Percentiles rank a stretch among this genome's conserved stretches.
Evolutionary conservation across 2,113 vertebrate genomes (phyloP).

Genomic region (Dascyllus trimaculatus): DNA sequence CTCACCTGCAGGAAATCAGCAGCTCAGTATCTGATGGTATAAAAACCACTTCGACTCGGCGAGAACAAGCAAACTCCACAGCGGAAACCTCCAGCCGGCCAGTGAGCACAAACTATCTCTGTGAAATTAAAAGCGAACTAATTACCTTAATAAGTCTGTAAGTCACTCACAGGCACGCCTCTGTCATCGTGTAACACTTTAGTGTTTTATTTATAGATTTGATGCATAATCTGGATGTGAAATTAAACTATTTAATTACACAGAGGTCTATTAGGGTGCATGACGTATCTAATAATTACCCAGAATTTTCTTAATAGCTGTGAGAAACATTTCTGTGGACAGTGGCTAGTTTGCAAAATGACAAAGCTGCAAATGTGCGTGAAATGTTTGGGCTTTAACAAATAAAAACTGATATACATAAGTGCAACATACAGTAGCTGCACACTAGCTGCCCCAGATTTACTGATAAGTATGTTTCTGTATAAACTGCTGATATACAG

Average conservation of each 20-base stretch:
- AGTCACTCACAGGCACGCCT: not conserved
- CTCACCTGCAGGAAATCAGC: not conserved
- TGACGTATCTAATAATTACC: conserved; percentile 32
- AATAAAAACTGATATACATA: no score
- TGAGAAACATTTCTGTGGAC: conserved; percentile 7
- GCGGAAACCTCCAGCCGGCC: not conserved
- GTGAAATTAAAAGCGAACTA: not conserved
- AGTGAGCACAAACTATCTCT: not conserved
- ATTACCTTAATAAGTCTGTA: not conserved
- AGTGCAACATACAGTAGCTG: no score
- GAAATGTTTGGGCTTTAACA: no score
- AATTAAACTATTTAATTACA: conserved; percentile 39
- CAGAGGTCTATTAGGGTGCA: conserved; percentile 21
- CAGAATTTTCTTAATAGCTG: conserved; percentile 27
- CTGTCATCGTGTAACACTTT: not conserved
- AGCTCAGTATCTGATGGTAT: not conserved
- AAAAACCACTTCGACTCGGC: not conserved
- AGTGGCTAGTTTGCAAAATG: not conserved
- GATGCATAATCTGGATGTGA: conserved; percentile 3
- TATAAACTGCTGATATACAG: no score
- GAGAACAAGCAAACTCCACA: not conserved
- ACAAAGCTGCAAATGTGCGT: not conserved
- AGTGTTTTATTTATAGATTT: conserved; percentile 23
- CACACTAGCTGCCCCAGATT: no score
- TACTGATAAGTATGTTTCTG: no score